These are phyloP conservation scores for Ciconia stormi DNA, from an alignment of 2,113 vertebrate species.

Conservation along the genomic window DNA sequence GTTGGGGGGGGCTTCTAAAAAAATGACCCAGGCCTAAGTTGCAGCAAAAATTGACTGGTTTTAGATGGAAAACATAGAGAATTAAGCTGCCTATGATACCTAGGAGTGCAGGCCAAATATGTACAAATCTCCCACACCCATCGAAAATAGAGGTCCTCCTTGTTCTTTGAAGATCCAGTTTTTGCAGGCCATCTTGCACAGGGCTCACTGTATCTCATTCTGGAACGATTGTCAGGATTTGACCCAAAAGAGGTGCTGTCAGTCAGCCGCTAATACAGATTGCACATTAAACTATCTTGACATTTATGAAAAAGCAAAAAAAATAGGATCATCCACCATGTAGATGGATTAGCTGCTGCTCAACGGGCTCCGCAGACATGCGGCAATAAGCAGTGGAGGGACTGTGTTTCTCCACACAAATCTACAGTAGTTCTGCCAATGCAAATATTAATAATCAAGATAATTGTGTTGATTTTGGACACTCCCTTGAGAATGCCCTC, in stretches of 20 bases:
- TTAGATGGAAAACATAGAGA: neutral
- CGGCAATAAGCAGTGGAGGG: neutral
- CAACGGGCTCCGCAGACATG: neutral
- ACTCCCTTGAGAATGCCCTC: slow-evolving; percentile 1
- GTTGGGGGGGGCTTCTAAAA: accelerated
- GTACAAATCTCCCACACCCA: neutral
- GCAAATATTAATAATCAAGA: slow-evolving; percentile 46
- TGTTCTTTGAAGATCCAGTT: neutral
- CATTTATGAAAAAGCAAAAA: neutral
- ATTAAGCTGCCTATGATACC: neutral
- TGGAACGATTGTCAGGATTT: neutral
- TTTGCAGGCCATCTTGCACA: neutral
- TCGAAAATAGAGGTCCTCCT: neutral
- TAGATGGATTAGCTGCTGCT: neutral
- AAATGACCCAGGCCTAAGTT: neutral
- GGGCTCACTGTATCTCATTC: neutral
- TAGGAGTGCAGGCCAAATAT: neutral
- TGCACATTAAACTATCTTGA: neutral
- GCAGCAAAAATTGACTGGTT: neutral
- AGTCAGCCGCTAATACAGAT: neutral
- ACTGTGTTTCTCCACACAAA: neutral
- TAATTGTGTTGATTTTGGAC: slow-evolving; percentile 40
- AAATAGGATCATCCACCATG: neutral
- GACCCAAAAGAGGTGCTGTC: neutral
- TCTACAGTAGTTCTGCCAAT: neutral